A percentile compares a stretch with the other conserved stretches of the same genome.
Conservation (phyloP, 2,797 vertebrate species). For the Hyperoplus immaculatus region DNA sequence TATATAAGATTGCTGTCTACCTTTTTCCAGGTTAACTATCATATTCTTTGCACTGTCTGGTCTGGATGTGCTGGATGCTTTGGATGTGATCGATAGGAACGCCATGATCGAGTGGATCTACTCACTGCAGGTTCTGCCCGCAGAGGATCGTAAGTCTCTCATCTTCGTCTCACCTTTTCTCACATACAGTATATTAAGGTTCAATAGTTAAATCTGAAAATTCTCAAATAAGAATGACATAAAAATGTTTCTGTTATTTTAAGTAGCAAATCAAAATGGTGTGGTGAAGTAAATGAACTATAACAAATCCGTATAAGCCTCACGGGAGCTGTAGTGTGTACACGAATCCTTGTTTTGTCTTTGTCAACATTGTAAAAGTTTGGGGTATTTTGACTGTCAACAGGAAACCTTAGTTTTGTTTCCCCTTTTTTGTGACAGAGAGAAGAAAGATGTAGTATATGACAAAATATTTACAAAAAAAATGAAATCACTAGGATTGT, state of each 20-base stretch:
- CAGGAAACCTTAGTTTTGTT: neutral
- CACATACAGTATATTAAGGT: neutral
- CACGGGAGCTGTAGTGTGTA: neutral
- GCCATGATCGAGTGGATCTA: conserved; percentile 98
- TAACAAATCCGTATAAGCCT: neutral
- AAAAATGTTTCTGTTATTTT: neutral
- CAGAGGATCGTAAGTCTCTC: conserved; percentile 94
- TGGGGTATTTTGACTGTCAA: neutral
- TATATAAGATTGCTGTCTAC: neutral
- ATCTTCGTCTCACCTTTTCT: neutral
- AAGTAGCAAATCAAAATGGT: neutral
- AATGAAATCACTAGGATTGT: too few relatives aligned
- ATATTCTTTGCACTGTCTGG: conserved; percentile 98
- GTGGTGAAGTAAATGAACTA: neutral
- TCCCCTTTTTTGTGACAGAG: neutral
- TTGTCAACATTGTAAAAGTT: too few relatives aligned
- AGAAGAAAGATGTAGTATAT: neutral
- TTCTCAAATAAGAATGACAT: neutral
- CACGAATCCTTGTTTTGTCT: neutral
- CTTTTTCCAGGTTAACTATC: conserved; percentile 92
- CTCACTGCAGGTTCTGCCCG: conserved; percentile 96
- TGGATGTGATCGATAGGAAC: conserved; percentile 93
- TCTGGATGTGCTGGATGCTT: conserved; percentile 95
- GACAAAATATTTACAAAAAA: neutral
- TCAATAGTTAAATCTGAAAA: neutral